phyloP scores from a whole-genome alignment of 2,797 vertebrate genomes.

The Argya squamiceps region DNA sequence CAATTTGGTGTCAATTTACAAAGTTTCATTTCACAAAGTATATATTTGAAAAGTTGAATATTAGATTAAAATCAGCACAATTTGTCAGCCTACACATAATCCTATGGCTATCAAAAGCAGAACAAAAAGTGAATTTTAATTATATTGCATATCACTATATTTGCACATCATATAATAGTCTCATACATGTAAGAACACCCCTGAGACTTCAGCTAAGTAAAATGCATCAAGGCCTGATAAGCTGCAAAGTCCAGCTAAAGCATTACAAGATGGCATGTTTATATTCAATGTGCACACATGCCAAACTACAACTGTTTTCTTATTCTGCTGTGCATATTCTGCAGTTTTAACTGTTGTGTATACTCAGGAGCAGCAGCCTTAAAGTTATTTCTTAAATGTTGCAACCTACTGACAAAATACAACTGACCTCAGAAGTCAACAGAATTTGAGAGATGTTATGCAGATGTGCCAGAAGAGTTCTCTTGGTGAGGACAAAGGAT shows the following conservation, averaged over 20 bases:
- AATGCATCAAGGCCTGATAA: background rate
- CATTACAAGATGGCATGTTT: background rate
- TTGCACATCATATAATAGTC: background rate
- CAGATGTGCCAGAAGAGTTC: background rate
- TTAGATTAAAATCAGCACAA: background rate
- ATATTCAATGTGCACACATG: background rate
- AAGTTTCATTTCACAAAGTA: background rate
- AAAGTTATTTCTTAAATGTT: background rate
- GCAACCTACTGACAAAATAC: background rate
- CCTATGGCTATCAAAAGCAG: background rate
- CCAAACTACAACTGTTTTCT: background rate
- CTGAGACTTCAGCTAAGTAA: background rate
- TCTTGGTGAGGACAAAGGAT: background rate
- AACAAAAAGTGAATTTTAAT: background rate
- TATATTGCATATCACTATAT: background rate
- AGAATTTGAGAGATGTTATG: background rate
- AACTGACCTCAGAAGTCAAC: background rate
- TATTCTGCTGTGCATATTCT: background rate
- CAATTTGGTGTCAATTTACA: accelerated
- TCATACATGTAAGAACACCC: background rate
- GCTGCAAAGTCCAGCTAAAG: background rate
- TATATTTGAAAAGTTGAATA: background rate
- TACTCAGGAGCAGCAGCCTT: background rate
- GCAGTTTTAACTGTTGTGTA: background rate
- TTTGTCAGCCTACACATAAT: background rate